Conservation (phyloP, 2,888 invertebrate genomes). For the Chrysopilus asiliformis region DNA sequence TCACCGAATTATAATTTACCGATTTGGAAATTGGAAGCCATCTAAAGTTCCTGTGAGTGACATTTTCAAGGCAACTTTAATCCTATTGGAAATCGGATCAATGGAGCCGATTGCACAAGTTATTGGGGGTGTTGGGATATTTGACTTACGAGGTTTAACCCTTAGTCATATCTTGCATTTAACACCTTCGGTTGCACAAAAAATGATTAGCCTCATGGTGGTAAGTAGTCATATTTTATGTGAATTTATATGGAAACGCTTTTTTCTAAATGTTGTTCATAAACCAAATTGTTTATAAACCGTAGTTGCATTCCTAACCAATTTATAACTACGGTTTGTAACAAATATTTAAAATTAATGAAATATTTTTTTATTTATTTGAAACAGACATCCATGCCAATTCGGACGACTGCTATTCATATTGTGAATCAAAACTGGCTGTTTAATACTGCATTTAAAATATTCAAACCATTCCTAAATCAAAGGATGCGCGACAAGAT, state of each 20-base stretch:
- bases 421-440: slow-evolving; percentile 70
- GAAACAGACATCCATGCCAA: slow-evolving; percentile 63
- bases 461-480: slow-evolving; percentile 65
- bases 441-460: slow-evolving; percentile 61
- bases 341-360: too few species aligned
- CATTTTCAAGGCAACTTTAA: slow-evolving; percentile 55
- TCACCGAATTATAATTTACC: slow-evolving; percentile 55
- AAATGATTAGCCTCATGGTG: slow-evolving; percentile 55
- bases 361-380: slow-evolving; percentile 23
- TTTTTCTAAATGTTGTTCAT: too few species aligned
- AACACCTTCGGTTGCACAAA: slow-evolving; percentile 54
- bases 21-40: slow-evolving; percentile 66
- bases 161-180: slow-evolving; percentile 60
- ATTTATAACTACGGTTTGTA: too few species aligned
- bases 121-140: slow-evolving; percentile 60
- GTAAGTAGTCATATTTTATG: slow-evolving; percentile 36
- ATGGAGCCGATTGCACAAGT: slow-evolving; percentile 63
- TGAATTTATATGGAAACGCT: too few species aligned
- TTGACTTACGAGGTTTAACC: slow-evolving; percentile 57
- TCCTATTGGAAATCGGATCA: slow-evolving; percentile 58
- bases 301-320: too few species aligned
- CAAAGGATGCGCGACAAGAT: slow-evolving; percentile 48
- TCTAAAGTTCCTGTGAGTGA: slow-evolving; percentile 50
- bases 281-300: too few species aligned
- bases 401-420: slow-evolving; percentile 60